Evolutionary conservation across 2,797 vertebrate species (phyloP).

Genomic region (Glyptemys insculpta): DNA sequence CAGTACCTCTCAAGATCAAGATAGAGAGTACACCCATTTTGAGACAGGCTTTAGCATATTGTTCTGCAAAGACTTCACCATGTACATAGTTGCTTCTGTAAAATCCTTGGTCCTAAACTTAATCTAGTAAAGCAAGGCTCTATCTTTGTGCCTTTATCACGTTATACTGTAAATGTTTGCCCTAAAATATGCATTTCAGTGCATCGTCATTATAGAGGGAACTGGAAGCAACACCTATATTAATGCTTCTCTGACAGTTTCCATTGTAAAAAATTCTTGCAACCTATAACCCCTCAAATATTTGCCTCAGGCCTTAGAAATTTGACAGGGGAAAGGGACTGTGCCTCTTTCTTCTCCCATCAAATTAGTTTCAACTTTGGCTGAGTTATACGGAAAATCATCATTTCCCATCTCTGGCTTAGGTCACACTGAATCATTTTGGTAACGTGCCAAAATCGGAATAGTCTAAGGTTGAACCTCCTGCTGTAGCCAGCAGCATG

Average conservation of each 20-base stretch:
- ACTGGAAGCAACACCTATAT: not conserved
- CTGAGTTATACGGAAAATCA: not conserved
- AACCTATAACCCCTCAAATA: not conserved
- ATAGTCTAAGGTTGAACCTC: not conserved
- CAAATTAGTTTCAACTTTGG: not conserved
- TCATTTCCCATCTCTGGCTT: not conserved
- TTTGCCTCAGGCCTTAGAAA: not conserved
- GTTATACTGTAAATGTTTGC: slow-evolving; percentile 3
- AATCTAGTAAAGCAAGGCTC: slow-evolving; percentile 29
- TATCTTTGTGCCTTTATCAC: not conserved
- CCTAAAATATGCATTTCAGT: not conserved
- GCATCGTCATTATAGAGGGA: not conserved
- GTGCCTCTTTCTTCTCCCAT: not conserved
- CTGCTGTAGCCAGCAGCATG: not conserved
- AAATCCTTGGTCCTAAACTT: slow-evolving; percentile 23
- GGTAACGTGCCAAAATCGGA: accelerated
- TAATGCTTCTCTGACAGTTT: slow-evolving; percentile 1
- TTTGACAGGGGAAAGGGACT: not conserved
- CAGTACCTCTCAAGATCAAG: not conserved
- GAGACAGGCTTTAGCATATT: not conserved
- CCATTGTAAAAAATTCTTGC: not conserved
- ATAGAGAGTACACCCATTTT: not conserved
- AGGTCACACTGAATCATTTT: accelerated
- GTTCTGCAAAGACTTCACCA: not conserved
- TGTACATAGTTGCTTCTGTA: not conserved